These are phyloP conservation scores for Rhopilema esculentum DNA, from an alignment of 30 jellyfish, hydroid and myxozoan genomes.

Conservation along the genomic window DNA sequence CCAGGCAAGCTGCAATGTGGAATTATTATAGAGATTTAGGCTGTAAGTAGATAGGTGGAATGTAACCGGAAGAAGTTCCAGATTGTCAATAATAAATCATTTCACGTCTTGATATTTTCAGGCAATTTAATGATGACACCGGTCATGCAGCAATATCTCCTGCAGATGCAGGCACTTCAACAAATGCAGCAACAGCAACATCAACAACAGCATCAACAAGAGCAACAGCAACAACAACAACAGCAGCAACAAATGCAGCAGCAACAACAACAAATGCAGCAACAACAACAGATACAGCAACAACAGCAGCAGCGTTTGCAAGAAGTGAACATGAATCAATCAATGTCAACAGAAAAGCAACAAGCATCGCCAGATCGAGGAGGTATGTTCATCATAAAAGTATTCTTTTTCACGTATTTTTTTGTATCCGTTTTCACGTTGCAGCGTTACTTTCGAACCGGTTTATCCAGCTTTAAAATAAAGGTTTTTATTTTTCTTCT, in stretches of 20 bases:
- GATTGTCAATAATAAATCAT: too few species aligned
- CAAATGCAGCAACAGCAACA: constrained; percentile 49
- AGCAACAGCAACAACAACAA: constrained; percentile 47
- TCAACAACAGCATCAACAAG: constrained; percentile 34
- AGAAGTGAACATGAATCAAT: constrained; percentile 53
- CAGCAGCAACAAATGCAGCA: constrained; percentile 51
- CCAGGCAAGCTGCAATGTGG: too few species aligned
- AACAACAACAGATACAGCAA: too few species aligned
- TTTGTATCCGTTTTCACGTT: neutral
- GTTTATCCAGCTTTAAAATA: too few species aligned
- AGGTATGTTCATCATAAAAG: too few species aligned
- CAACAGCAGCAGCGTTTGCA: constrained; percentile 50
- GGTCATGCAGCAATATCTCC: constrained; percentile 20
- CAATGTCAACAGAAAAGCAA: constrained; percentile 12
- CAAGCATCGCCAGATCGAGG: constrained; percentile 54
- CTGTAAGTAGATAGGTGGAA: too few species aligned
- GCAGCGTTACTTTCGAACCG: too few species aligned
- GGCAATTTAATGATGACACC: neutral
- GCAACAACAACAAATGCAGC: constrained; percentile 24
- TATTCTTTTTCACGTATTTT: neutral
- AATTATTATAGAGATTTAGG: too few species aligned
- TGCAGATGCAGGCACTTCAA: constrained; percentile 75
- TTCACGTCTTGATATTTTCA: too few species aligned
- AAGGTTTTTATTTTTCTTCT: too few species aligned
- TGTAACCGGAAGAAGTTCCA: too few species aligned